Evolutionary conservation across 1,140 invertebrate species (phyloP).

Genomic region (Glossosoma conforme): DNA sequence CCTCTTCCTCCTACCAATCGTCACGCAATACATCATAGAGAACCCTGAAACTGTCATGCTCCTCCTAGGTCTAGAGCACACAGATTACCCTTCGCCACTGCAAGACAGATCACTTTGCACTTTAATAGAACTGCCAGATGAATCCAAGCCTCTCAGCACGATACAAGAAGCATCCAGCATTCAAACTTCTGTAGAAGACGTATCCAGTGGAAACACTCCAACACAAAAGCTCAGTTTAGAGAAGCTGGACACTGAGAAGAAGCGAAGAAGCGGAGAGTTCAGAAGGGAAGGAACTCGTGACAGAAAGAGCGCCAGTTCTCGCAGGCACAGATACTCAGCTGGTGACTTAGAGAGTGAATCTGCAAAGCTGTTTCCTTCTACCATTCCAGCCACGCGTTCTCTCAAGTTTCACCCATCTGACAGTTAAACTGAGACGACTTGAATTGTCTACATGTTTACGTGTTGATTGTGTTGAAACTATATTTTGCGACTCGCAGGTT

Average conservation of each 20-base stretch:
- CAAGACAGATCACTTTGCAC: constrained; percentile 24
- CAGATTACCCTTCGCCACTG: constrained; percentile 16
- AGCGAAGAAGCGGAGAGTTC: constrained; percentile 23
- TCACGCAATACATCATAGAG: constrained; percentile 49
- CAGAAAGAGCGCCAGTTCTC: constrained; percentile 38
- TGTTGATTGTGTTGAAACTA: no score
- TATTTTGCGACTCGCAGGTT: no score
- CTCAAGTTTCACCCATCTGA: constrained; percentile 39
- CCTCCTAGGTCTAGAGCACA: constrained; percentile 43
- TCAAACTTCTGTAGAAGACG: constrained; percentile 27
- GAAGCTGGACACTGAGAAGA: constrained; percentile 26
- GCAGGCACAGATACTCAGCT: constrained; percentile 44
- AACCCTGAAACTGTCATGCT: constrained; percentile 50
- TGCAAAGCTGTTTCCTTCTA: constrained; percentile 40
- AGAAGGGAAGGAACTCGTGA: constrained; percentile 37
- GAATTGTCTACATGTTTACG: no score
- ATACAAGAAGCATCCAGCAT: constrained; percentile 30
- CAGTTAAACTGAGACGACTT: constrained; percentile 25
- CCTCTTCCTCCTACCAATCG: constrained; percentile 41
- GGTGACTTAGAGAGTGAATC: constrained; percentile 45
- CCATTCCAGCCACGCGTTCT: constrained; percentile 45
- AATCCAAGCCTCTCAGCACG: constrained; percentile 24
- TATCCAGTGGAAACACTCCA: constrained; percentile 23
- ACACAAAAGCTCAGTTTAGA: constrained; percentile 24
- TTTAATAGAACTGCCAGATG: constrained; percentile 27